Conservation (phyloP, 2,888 invertebrate genomes). For the Galeopsomyia nigrocyanea region DNA sequence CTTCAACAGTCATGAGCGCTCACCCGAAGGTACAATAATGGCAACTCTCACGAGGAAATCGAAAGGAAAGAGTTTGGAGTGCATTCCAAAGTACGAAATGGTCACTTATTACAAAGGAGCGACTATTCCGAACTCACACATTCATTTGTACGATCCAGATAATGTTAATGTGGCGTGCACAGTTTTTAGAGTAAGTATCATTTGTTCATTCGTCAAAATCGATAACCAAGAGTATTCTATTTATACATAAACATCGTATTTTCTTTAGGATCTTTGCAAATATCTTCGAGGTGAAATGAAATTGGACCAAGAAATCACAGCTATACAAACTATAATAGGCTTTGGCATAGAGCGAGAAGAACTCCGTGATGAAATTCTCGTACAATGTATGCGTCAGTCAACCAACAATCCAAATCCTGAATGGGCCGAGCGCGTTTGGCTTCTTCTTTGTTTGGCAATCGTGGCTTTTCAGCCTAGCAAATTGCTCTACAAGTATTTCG, state of each 20-base stretch:
- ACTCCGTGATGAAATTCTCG: conserved; percentile 90
- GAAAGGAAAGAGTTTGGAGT: conserved; percentile 79
- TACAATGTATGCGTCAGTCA: conserved; percentile 89
- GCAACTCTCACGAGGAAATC: conserved; percentile 86
- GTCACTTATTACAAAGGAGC: conserved; percentile 89
- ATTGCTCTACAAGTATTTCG: conserved; percentile 83
- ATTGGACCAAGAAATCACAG: conserved; percentile 83
- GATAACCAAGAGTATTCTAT: neutral
- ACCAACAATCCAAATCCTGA: conserved; percentile 91
- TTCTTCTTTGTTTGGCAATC: conserved; percentile 88
- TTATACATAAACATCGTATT: too few relatives aligned
- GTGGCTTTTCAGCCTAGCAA: conserved; percentile 94
- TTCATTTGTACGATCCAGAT: conserved; percentile 95
- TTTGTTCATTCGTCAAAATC: neutral
- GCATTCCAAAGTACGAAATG: conserved; percentile 93
- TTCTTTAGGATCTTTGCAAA: conserved; percentile 84
- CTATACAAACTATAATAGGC: conserved; percentile 87
- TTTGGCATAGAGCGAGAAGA: conserved; percentile 93
- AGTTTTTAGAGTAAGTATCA: conserved; percentile 84
- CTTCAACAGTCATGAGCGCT: conserved; percentile 90
- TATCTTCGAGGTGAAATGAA: conserved; percentile 92
- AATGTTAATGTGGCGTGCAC: conserved; percentile 91
- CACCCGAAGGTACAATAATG: conserved; percentile 90
- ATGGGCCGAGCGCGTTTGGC: conserved; percentile 89
- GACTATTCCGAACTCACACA: conserved; percentile 92